Conservation (phyloP, 2,797 vertebrate species). For the Epinephelus coioides region DNA sequence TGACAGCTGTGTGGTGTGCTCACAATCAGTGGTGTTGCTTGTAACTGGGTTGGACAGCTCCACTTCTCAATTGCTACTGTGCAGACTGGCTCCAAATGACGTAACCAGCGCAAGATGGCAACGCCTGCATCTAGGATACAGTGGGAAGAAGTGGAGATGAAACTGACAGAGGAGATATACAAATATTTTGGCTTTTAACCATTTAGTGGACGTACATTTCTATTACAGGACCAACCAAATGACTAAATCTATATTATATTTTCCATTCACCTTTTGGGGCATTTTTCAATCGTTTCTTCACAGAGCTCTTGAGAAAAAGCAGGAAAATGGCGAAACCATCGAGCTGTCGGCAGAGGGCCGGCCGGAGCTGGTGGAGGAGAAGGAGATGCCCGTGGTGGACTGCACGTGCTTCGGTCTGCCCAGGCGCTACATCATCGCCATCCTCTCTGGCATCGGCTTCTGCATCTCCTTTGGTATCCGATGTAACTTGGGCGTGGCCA, state of each 20-base stretch:
- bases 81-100: no score
- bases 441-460: slow-evolving; percentile 94
- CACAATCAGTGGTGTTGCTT: no score
- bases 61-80: no score
- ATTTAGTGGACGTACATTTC: neutral
- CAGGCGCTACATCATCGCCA: slow-evolving; percentile 94
- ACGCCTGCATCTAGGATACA: no score
- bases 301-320: slow-evolving; percentile 92
- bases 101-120: no score
- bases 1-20: no score
- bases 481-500: slow-evolving; percentile 95
- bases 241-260: neutral
- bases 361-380: slow-evolving; percentile 87
- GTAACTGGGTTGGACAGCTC: no score
- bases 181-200: neutral
- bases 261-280: neutral
- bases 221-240: neutral
- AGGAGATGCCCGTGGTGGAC: slow-evolving; percentile 89
- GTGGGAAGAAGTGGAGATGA: no score
- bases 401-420: slow-evolving; percentile 95
- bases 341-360: slow-evolving; percentile 92
- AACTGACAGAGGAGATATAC: neutral
- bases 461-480: slow-evolving; percentile 98
- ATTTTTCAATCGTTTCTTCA: neutral
- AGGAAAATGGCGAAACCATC: slow-evolving; percentile 90